Percentiles rank a stretch among this genome's conserved stretches.
These are phyloP conservation scores for Coturnix japonica DNA, from an alignment of 2,113 vertebrate species.

Conservation along the genomic window DNA sequence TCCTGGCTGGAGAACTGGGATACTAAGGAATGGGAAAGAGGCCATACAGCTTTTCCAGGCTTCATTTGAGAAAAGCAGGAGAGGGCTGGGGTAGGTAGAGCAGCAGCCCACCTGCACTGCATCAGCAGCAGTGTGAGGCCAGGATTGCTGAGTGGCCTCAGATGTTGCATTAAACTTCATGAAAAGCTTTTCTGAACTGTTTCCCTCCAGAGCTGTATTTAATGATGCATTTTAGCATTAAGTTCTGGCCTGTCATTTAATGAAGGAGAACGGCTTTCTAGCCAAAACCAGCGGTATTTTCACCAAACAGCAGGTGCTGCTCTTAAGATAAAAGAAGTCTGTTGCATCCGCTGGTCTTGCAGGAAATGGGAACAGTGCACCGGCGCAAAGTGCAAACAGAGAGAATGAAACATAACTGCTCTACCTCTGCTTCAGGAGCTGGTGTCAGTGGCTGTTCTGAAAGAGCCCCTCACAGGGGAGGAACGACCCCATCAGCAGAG, in stretches of 20 bases:
- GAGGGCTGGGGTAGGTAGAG: background rate
- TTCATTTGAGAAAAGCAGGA: background rate
- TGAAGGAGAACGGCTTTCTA: constrained; percentile 8
- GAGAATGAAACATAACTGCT: rapidly evolving
- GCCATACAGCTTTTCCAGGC: background rate
- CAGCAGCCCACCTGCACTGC: background rate
- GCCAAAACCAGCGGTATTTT: constrained; percentile 3
- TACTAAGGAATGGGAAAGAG: background rate
- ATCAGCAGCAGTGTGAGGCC: background rate
- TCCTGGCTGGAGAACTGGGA: background rate
- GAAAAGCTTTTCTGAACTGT: background rate
- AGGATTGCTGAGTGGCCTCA: background rate
- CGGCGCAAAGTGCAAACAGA: background rate
- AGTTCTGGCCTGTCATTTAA: constrained; percentile 9
- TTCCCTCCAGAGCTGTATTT: background rate
- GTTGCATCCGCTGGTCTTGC: background rate
- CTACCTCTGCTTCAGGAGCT: constrained; percentile 7
- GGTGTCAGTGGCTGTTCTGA: background rate
- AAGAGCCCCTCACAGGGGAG: background rate
- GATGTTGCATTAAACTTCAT: background rate
- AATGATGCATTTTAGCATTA: constrained; percentile 32
- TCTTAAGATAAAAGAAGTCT: background rate
- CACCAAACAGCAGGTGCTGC: background rate
- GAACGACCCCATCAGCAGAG: background rate
- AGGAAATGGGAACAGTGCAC: background rate